Percentiles rank a stretch among this genome's conserved stretches.
Conservation (phyloP, 2,888 invertebrate species). For the Labia minor region DNA sequence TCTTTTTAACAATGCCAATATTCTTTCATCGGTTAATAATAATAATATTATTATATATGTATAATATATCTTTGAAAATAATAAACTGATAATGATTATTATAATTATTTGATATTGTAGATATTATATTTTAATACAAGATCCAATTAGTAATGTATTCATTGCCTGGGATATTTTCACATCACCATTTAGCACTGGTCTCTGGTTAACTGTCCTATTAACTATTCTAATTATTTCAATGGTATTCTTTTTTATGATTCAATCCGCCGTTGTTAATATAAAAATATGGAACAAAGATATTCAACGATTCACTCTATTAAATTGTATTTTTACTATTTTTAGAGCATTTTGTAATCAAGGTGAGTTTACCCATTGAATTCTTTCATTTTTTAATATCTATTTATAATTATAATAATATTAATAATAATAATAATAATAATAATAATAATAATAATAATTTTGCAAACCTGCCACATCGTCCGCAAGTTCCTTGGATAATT, state of each 20-base stretch:
- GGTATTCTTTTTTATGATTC: background rate
- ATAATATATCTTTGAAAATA: too few species aligned
- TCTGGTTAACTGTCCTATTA: background rate
- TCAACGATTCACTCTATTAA: background rate
- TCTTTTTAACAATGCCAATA: background rate
- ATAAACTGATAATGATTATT: too few species aligned
- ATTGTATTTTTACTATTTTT: background rate
- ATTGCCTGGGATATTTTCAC: background rate
- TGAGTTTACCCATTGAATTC: background rate
- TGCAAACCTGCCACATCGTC: too few species aligned
- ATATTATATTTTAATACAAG: background rate
- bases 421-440: too few species aligned
- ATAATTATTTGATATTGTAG: too few species aligned
- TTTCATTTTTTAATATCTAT: background rate
- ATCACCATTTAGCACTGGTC: background rate
- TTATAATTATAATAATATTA: too few species aligned
- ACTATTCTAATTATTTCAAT: background rate
- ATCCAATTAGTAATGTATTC: background rate
- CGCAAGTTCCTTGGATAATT: too few species aligned
- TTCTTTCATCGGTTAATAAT: background rate
- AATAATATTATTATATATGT: background rate
- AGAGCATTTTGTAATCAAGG: background rate
- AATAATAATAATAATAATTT: too few species aligned
- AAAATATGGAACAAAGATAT: background rate
- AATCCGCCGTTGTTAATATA: background rate